phyloP scores from a whole-genome alignment of 1,140 invertebrate genomes.

The Atta cephalotes region DNA sequence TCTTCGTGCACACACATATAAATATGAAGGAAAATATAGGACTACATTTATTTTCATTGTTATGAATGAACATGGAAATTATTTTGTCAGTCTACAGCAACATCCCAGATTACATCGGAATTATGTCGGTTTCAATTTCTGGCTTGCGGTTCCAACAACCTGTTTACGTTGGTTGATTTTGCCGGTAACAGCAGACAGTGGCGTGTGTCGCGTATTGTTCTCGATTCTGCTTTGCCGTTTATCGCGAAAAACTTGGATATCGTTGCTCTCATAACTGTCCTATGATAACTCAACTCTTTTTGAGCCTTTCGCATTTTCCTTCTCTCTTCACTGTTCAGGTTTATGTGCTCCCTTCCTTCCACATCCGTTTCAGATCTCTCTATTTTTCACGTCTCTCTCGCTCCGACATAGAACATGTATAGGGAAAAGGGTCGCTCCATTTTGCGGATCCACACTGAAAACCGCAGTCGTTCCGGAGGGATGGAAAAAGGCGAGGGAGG shows the following conservation, averaged over 20 bases:
- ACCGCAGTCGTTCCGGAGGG: slow-evolving; percentile 69
- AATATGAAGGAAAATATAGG: neutral
- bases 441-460: slow-evolving; percentile 75
- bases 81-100: slow-evolving; percentile 3
- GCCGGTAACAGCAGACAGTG: neutral
- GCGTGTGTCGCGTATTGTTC: slow-evolving; percentile 59
- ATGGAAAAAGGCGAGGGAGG: slow-evolving; percentile 22
- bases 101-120: neutral
- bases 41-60: neutral
- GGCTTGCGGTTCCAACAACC: slow-evolving; percentile 30
- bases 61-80: neutral
- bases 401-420: slow-evolving; percentile 58
- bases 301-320: slow-evolving; percentile 35
- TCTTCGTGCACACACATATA: neutral
- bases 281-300: slow-evolving; percentile 71
- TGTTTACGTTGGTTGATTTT: slow-evolving; percentile 66
- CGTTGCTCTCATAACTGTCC: slow-evolving; percentile 68
- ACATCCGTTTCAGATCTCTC: neutral
- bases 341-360: neutral
- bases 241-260: slow-evolving; percentile 63
- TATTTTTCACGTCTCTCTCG: slow-evolving; percentile 59
- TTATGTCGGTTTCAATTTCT: slow-evolving; percentile 46
- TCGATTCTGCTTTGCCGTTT: slow-evolving; percentile 55
- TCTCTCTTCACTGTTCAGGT: slow-evolving; percentile 41
- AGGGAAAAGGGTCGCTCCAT: slow-evolving; percentile 69